These are phyloP conservation scores for Zosterops pallidus DNA, from an alignment of 2,113 vertebrate species.

Conservation along the genomic window DNA sequence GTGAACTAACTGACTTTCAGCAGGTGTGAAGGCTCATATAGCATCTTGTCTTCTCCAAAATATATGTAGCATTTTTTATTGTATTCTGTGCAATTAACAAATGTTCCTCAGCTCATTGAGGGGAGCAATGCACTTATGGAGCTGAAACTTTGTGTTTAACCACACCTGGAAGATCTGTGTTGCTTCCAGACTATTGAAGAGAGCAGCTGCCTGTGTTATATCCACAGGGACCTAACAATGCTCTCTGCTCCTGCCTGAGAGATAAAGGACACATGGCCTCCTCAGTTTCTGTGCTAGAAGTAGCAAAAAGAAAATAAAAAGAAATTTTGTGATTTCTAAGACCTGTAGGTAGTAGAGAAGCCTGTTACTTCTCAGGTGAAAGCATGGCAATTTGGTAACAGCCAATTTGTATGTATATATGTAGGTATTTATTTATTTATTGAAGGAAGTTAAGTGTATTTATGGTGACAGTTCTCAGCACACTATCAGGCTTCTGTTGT, in stretches of 20 bases:
- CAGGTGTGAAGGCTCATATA: not conserved
- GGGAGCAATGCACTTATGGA: fast-evolving
- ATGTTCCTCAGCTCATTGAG: not conserved
- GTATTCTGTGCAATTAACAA: not conserved
- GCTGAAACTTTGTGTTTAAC: not conserved
- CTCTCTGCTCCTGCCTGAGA: not conserved
- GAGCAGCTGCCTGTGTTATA: not conserved
- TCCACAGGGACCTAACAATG: not conserved
- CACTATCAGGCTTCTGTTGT: not conserved
- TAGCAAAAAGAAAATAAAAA: not conserved
- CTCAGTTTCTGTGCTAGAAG: not conserved
- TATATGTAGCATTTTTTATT: not conserved
- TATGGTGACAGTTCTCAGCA: not conserved
- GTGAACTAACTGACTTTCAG: not conserved
- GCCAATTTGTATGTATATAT: not conserved
- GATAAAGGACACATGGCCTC: not conserved
- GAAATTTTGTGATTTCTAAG: not conserved
- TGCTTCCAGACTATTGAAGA: not conserved
- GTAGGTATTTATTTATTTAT: not conserved
- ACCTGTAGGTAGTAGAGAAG: not conserved
- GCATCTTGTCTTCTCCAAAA: not conserved
- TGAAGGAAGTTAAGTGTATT: not conserved
- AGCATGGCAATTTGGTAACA: not conserved
- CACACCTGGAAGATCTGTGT: not conserved
- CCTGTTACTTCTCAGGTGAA: not conserved